Evolutionary conservation across 2,113 vertebrate species (phyloP).

Genomic region (Gymnarchus niloticus): DNA sequence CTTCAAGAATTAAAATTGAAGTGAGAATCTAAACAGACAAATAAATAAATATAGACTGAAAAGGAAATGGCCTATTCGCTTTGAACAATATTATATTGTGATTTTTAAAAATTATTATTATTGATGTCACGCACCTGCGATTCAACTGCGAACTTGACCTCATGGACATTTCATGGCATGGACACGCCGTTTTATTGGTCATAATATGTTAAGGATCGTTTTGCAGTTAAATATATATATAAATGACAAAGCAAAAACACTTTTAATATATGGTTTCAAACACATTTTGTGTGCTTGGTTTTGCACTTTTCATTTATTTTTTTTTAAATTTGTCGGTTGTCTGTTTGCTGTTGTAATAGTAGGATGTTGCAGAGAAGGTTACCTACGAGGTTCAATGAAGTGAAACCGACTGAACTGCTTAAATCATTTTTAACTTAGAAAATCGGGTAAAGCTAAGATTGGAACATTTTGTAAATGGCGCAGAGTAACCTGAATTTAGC

Average conservation of each 20-base stretch:
- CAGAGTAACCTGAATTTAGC: background rate
- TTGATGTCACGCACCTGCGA: slow-evolving; percentile 65
- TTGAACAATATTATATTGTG: slow-evolving; percentile 72
- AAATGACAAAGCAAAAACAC: slow-evolving; percentile 69
- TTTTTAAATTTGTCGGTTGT: slow-evolving; percentile 66
- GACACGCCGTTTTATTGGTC: slow-evolving; percentile 55
- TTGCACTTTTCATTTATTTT: slow-evolving; percentile 69
- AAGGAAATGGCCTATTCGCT: slow-evolving; percentile 78
- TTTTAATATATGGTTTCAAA: slow-evolving; percentile 79
- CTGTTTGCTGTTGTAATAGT: slow-evolving; percentile 69
- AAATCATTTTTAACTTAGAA: background rate
- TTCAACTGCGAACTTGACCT: slow-evolving; percentile 64
- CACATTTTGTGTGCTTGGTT: slow-evolving; percentile 73
- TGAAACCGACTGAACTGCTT: background rate
- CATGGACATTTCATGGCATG: slow-evolving; percentile 67
- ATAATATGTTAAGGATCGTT: slow-evolving; percentile 64
- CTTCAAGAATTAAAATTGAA: slow-evolving; percentile 99
- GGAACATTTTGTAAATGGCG: background rate
- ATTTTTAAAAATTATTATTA: slow-evolving; percentile 10
- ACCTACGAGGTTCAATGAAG: slow-evolving; percentile 58
- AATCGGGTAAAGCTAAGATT: slow-evolving; percentile 36
- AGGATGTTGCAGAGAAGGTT: slow-evolving; percentile 68
- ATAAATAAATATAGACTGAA: slow-evolving; percentile 92
- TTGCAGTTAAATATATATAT: slow-evolving; percentile 69
- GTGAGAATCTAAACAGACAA: slow-evolving; percentile 97